Percentiles rank a stretch among this genome's conserved stretches.
Evolutionary conservation across 2,888 invertebrate genomes (phyloP).

Genomic region (Tribolium freemani): DNA sequence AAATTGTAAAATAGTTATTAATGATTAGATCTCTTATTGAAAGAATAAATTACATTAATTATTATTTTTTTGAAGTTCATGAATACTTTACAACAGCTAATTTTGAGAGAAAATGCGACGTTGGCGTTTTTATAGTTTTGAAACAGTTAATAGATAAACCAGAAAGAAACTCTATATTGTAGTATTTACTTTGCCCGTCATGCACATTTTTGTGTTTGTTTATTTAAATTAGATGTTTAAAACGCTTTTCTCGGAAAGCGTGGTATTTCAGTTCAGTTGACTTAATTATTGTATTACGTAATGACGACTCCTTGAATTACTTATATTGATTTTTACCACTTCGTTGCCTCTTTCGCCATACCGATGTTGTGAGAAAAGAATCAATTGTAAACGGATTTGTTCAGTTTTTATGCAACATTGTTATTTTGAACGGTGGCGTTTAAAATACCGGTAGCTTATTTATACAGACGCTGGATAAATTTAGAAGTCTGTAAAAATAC

Average conservation of each 20-base stretch:
- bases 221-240: background rate
- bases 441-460: background rate
- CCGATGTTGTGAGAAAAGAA: no score
- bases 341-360: background rate
- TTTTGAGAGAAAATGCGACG: no score
- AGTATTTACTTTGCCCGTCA: background rate
- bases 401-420: background rate
- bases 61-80: no score
- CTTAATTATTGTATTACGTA: background rate
- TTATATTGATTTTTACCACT: background rate
- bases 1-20: no score
- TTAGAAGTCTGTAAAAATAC: background rate
- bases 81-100: no score
- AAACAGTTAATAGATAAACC: no score
- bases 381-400: background rate
- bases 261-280: background rate
- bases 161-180: background rate
- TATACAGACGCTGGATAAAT: background rate
- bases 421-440: background rate
- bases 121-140: no score
- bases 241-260: background rate
- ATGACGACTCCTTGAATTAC: background rate
- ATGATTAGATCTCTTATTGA: no score
- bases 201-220: background rate
- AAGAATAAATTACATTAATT: no score